Evolutionary conservation across 2,888 invertebrate species (phyloP), one percentile per base, ranked within the genome.

Genomic region (Napeogenes sylphis): DNA sequence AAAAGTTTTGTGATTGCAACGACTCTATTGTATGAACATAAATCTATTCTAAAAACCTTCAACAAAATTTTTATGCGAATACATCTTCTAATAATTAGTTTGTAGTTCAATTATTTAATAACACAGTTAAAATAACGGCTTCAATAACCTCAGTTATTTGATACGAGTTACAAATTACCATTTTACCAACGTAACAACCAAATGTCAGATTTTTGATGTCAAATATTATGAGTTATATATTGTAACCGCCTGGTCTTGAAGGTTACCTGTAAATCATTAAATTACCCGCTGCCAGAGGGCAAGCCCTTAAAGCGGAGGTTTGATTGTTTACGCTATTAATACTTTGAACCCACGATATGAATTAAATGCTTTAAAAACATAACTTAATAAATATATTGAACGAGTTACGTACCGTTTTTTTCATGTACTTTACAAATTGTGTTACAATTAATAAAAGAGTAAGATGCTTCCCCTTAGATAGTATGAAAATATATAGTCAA

Each of bases 251-350:
- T 61, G 45, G 62, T 58, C 59, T 58, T 63, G 61, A 65, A 61
- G 65, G 61, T 55, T 64, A 4, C 35, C 35, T 56, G 56, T 58
- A 63, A 67, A 67, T 68, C 63, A 67, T 68, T 67, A 68, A 67
- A 70, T 66, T 67, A 69, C 57, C 55, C 38, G 61, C 62, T 61
- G 67, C 66, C 68, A 69, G 42, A 42, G 42, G 65, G 65, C 66
- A 60, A 61, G 61, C 42, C 42, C 42, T 42, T 42, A 42, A 6
- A 42, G 42, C 42, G 42, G 10, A 10, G 42, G 42, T 62, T 63
- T 68, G 68, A 68, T 68, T 69, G 60, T 68, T 67, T 64, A 63
- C 61, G 60, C 64, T 69, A 60, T 58, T 58, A 67, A 64, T 62
- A 45, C 55, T 56, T 58, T 56, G 56, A 64, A 57, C 58, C 60